A percentile compares a stretch with the other conserved stretches of the same genome.
Conservation (phyloP, 1,140 invertebrate species). For the Drosophila setifemur region DNA sequence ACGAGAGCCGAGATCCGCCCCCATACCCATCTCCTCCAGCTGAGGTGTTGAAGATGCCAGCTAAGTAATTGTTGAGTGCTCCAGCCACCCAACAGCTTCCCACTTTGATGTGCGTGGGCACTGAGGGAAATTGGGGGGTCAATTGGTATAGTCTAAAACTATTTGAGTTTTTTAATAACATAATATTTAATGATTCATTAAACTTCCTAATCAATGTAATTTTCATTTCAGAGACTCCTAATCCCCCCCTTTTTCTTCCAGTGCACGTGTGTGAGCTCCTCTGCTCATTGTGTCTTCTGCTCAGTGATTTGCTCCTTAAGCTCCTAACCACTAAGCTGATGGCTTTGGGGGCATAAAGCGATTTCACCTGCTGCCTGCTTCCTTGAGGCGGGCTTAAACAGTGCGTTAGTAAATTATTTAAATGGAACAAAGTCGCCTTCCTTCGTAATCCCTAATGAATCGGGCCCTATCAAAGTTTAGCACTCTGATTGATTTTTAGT, state of each 20-base stretch:
- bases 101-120: not conserved
- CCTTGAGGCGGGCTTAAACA: constrained; percentile 22
- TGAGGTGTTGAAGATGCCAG: constrained; percentile 28
- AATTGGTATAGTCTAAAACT: no score
- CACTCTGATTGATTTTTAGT: constrained; percentile 11
- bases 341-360: constrained; percentile 28
- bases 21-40: not conserved
- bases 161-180: no score
- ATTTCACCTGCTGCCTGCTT: constrained; percentile 9
- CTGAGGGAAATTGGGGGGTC: constrained; percentile 3
- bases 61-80: constrained; percentile 47
- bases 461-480: not conserved
- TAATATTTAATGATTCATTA: no score
- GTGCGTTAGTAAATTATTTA: constrained; percentile 12
- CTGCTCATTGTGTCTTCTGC: constrained; percentile 35
- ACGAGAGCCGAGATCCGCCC: constrained; percentile 1
- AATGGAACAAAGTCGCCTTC: not conserved
- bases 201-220: no score
- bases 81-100: not conserved
- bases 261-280: not conserved
- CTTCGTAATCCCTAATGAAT: not conserved
- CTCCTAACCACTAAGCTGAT: constrained; percentile 53
- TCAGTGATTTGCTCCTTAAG: constrained; percentile 51
- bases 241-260: constrained; percentile 2
- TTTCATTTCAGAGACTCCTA: no score